These are phyloP conservation scores for Diacarnus erythraeanus DNA, from an alignment of 37 sponge, comb jelly and placozoan species.

Conservation along the genomic window DNA sequence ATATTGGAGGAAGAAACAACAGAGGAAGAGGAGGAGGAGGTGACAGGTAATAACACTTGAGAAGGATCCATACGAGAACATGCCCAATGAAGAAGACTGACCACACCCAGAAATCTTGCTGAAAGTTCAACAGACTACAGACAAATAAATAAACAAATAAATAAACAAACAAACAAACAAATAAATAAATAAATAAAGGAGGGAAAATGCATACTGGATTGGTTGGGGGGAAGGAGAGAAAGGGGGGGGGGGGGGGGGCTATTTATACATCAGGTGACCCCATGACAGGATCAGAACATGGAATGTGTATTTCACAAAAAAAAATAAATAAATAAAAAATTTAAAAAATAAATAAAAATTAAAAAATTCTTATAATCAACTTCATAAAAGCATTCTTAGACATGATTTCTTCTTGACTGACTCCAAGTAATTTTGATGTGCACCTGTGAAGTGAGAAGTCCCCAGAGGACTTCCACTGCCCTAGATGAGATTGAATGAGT, in stretches of 20 bases:
- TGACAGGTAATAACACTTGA: background rate
- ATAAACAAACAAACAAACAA: too few species aligned
- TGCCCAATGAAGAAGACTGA: slow-evolving; percentile 32
- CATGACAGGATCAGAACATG: too few species aligned
- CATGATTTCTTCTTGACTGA: too few species aligned
- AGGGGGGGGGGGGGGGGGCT: slow-evolving; percentile 9
- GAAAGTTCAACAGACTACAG: slow-evolving; percentile 5
- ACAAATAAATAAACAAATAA: background rate
- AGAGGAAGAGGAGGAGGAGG: background rate
- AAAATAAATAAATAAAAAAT: too few species aligned
- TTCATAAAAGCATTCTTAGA: too few species aligned
- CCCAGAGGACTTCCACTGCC: background rate
- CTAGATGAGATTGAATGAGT: background rate
- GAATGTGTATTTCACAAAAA: too few species aligned
- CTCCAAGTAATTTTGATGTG: too few species aligned
- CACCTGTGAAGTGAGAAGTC: background rate
- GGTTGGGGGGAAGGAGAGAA: background rate
- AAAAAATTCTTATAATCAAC: too few species aligned
- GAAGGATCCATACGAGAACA: too few species aligned
- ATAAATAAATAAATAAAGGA: too few species aligned
- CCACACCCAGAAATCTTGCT: slow-evolving; percentile 25
- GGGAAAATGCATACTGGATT: background rate
- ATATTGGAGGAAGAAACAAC: background rate
- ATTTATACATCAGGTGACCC: too few species aligned
- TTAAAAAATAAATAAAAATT: too few species aligned